Percentiles rank a stretch among this genome's conserved stretches.
These are phyloP conservation scores for Andrena praecox DNA, from an alignment of 2,888 invertebrate species.

Conservation along the genomic window DNA sequence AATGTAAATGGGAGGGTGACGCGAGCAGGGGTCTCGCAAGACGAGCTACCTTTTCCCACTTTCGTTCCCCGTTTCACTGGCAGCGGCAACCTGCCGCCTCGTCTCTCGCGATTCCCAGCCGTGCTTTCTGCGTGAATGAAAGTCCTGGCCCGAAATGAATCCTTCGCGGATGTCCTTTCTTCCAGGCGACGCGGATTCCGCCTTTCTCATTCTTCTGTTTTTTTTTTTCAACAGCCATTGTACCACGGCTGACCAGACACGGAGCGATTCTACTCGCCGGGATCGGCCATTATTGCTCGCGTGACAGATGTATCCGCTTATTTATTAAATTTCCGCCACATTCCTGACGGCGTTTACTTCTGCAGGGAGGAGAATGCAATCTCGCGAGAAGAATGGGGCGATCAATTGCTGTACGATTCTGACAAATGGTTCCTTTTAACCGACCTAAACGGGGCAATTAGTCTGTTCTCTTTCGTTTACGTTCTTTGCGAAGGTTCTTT, in stretches of 20 bases:
- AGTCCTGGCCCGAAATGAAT: conserved; percentile 64
- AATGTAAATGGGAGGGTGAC: conserved; percentile 73
- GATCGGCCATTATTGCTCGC: conserved; percentile 30
- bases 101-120: conserved; percentile 57
- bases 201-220: conserved; percentile 28
- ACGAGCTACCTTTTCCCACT: conserved; percentile 41
- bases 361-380: conserved; percentile 1
- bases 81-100: conserved; percentile 46
- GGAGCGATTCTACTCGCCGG: not conserved
- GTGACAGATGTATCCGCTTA: conserved; percentile 50
- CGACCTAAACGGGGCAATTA: not conserved
- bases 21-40: conserved; percentile 64
- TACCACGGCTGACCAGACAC: conserved; percentile 41
- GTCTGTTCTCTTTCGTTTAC: no score
- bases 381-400: not conserved
- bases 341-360: conserved; percentile 11
- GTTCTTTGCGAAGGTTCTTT: no score
- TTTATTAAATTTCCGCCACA: conserved; percentile 46
- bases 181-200: conserved; percentile 48
- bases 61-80: conserved; percentile 32
- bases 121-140: conserved; percentile 65
- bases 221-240: conserved; percentile 45
- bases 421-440: conserved; percentile 1
- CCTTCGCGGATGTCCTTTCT: conserved; percentile 57
- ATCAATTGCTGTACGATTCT: not conserved